A percentile compares a stretch with the other conserved stretches of the same genome.
phyloP scores from a whole-genome alignment of 1,140 invertebrate species.

The Caenorhabditis tropicalis region DNA sequence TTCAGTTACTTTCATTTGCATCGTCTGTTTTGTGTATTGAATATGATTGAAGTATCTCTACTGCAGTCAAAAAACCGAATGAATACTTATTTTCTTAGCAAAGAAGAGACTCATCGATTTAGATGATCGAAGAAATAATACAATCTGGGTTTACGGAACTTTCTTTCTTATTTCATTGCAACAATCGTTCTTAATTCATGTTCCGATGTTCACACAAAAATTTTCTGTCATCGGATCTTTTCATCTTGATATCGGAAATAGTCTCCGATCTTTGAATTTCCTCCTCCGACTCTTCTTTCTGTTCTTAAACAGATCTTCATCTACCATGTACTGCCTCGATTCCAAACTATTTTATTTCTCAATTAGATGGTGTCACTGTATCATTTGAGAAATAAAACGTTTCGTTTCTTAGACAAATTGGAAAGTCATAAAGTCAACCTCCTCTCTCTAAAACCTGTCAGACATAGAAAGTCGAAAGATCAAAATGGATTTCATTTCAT shows the following conservation, averaged over 20 bases:
- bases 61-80: too few relatives aligned
- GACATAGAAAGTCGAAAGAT: background rate
- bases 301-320: background rate
- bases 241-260: background rate
- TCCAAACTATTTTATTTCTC: background rate
- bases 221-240: background rate
- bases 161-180: too few relatives aligned
- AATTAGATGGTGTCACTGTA: background rate
- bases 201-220: background rate
- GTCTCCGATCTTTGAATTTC: background rate
- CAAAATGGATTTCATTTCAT: background rate
- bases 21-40: background rate
- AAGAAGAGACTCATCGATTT: too few relatives aligned
- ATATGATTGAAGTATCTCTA: background rate
- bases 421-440: background rate
- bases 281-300: background rate
- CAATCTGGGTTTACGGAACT: too few relatives aligned
- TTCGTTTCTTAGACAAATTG: background rate
- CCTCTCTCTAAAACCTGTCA: background rate
- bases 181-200: too few relatives aligned
- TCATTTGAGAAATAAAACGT: background rate
- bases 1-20: slow-evolving; percentile 15
- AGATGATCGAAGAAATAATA: too few relatives aligned
- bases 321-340: background rate
- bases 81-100: too few relatives aligned